Conservation (phyloP, 2,113 vertebrate genomes). For the Vidua macroura region DNA sequence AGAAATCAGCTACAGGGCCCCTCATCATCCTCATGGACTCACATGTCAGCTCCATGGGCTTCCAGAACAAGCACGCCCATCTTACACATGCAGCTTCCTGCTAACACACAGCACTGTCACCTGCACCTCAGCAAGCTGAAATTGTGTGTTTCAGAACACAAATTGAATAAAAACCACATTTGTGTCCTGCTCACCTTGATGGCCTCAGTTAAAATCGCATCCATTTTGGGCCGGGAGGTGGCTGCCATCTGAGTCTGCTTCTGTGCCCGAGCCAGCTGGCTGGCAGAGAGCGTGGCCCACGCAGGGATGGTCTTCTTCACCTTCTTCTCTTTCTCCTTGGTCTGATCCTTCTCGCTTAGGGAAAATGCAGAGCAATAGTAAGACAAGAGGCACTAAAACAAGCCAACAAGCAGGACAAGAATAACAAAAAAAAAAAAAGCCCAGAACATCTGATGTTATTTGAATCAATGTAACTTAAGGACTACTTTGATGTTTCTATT, state of each 20-base stretch:
- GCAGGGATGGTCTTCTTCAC: conserved; percentile 94
- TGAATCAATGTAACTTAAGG: neutral
- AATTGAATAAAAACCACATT: neutral
- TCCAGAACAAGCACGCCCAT: neutral
- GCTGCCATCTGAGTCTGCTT: conserved; percentile 83
- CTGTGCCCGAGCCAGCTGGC: conserved; percentile 85
- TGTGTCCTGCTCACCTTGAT: conserved; percentile 78
- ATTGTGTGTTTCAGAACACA: neutral
- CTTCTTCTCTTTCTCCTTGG: conserved; percentile 91
- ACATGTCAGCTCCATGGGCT: neutral
- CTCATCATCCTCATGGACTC: neutral
- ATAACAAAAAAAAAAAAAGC: neutral
- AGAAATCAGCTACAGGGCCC: neutral
- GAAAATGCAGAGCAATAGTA: neutral
- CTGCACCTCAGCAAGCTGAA: neutral
- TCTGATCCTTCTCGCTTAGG: conserved; percentile 87
- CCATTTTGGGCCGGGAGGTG: conserved; percentile 89
- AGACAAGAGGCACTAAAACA: neutral
- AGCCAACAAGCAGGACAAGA: neutral
- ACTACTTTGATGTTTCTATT: neutral
- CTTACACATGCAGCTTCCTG: neutral
- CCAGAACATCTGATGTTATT: neutral
- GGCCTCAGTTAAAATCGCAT: conserved; percentile 92
- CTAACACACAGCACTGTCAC: neutral
- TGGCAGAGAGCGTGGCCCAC: conserved; percentile 90